These are phyloP conservation scores for Catharus fuscescens DNA, from an alignment of 2,113 vertebrate species.

Conservation along the genomic window DNA sequence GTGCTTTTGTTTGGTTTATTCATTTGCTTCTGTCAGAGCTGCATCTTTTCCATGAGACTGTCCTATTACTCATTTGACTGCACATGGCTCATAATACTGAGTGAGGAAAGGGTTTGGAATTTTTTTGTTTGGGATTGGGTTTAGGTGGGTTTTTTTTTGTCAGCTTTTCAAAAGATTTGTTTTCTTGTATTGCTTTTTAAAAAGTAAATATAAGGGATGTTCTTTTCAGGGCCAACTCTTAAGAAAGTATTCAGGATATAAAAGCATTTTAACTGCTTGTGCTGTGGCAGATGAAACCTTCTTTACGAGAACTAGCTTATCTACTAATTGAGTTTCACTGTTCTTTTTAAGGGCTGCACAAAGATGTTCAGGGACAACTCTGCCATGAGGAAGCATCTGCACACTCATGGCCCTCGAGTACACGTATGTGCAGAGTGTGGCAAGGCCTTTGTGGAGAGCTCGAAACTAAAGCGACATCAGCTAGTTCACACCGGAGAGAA, in stretches of 20 bases:
- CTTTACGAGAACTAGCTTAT: not conserved
- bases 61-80: not conserved
- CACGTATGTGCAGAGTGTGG: conserved; percentile 98
- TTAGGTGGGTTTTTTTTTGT: not conserved
- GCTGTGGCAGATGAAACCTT: not conserved
- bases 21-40: conserved; percentile 9
- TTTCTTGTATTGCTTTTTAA: not conserved
- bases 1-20: not conserved
- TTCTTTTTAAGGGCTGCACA: conserved; percentile 89
- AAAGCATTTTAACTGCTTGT: not conserved
- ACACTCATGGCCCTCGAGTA: conserved; percentile 95
- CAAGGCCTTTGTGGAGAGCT: conserved; percentile 98
- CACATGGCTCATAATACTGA: not conserved
- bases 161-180: not conserved
- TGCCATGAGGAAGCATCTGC: conserved; percentile 98
- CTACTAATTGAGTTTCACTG: conserved; percentile 52
- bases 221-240: not conserved
- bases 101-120: not conserved
- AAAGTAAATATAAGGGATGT: not conserved
- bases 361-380: conserved; percentile 99
- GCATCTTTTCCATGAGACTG: conserved; percentile 26
- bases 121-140: not conserved
- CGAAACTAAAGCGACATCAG: conserved; percentile 96
- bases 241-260: not conserved
- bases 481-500: conserved; percentile 99